Base-by-base conservation (phyloP, 1,140 invertebrate genomes). In the Diorhabda elongata region DNA sequence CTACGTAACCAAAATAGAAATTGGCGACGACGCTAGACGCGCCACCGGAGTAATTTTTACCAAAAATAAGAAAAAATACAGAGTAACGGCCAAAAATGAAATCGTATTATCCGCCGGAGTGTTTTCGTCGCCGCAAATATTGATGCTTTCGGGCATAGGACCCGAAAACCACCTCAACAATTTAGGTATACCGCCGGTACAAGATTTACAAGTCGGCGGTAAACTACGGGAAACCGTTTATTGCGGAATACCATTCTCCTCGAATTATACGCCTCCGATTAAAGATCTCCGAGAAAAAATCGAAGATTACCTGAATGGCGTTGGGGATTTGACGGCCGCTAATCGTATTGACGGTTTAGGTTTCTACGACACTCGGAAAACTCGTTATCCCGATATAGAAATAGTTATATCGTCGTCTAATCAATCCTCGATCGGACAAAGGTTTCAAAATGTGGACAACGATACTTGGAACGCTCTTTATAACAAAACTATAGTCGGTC, bases 111-210 rank as follows among this genome's bases (percentile, higher is more conserved):
- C 79, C 3, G 83, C 82, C 6, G 85, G 85, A 57, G 74, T 77
- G 2, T 71, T 83, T 1, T 80, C 80, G 66, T 78, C 81, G 4
- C 83, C 85, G 0, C 81, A 84, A 68, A 66, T 88, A 3, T 78
- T 90, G 3, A 87, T 89, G 84, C 72, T 88, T 2, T 87, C 86
- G 9, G 88, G 88, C 42, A 81, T 90, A 26, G 86, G 87, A 45
- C 83, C 85, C 0, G 76, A 75, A 66, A 71, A 81, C 5, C 81
- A 87, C 68, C 76, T 87, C 3, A 61, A 78, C 52, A 52, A 75
- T n/a, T 58, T 81, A 2, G 70, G 81, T 1, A 81, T 87, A 44
- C 45, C 74, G 0, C 66, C 84, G 0, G 47, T 83, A 0, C 43
- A 73, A 3, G 83, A 89, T 45, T 75, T 90, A 0, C 84, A 87